A percentile compares a stretch with the other conserved stretches of the same genome.
Conservation (phyloP, 2,113 vertebrate genomes). For the Pelecanoides urinatrix region DNA sequence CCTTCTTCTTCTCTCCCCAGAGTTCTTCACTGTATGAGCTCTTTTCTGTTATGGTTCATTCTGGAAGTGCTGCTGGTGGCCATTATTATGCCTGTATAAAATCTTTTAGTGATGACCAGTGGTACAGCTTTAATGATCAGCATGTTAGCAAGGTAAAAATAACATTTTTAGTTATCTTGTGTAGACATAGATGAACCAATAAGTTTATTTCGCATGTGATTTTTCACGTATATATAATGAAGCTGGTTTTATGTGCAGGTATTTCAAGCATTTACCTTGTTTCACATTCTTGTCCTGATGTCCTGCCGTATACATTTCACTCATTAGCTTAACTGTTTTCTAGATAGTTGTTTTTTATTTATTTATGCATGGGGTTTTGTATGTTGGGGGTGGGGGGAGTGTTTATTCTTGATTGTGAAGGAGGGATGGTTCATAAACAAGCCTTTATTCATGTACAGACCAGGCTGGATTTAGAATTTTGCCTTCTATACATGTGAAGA, state of each 20-base stretch:
- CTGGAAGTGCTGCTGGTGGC: slow-evolving; percentile 96
- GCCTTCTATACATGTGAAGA: not conserved
- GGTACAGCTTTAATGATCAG: slow-evolving; percentile 99
- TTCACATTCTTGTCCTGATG: not conserved
- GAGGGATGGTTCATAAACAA: not conserved
- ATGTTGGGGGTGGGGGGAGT: rapidly evolving
- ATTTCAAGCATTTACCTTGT: not conserved
- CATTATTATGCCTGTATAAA: slow-evolving; percentile 99
- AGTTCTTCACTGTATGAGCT: slow-evolving; percentile 92
- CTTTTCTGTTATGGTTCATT: slow-evolving; percentile 99
- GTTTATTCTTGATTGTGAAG: not conserved
- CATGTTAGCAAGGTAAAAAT: slow-evolving; percentile 95
- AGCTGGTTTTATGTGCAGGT: not conserved
- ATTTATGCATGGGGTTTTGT: not conserved
- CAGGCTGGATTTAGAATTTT: not conserved
- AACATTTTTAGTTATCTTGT: not conserved
- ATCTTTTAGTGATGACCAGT: slow-evolving; percentile 95
- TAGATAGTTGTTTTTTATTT: not conserved
- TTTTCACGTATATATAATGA: not conserved
- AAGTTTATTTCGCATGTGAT: not conserved
- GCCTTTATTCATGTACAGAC: not conserved
- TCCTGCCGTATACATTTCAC: not conserved
- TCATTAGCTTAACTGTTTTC: not conserved
- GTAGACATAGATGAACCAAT: not conserved
- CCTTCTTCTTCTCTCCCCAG: slow-evolving; percentile 67